Evolutionary conservation across 2,888 invertebrate species (phyloP).

Genomic region (Protophormia terraenovae): DNA sequence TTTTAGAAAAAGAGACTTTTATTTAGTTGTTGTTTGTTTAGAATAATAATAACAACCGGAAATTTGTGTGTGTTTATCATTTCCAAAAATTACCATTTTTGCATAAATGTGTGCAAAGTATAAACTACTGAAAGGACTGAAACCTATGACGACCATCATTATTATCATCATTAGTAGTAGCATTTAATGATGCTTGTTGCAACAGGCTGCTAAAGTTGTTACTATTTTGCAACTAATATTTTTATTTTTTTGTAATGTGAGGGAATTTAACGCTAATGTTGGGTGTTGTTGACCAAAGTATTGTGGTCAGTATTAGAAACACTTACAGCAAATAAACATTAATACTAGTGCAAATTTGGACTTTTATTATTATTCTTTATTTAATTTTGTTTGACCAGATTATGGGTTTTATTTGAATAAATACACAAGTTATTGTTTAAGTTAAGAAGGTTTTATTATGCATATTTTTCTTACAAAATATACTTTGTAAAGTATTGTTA

Average conservation of each 20-base stretch:
- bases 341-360: constrained; percentile 3
- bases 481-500: too few relatives aligned
- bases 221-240: not conserved
- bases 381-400: constrained; percentile 30
- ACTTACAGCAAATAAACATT: not conserved
- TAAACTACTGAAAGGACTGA: not conserved
- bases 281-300: constrained; percentile 57
- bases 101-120: constrained; percentile 13
- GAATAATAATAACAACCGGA: constrained; percentile 58
- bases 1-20: constrained; percentile 29
- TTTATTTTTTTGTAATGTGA: not conserved
- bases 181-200: not conserved
- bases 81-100: constrained; percentile 52
- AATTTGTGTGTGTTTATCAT: constrained; percentile 66
- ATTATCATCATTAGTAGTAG: too few relatives aligned
- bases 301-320: constrained; percentile 57
- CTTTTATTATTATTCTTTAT: constrained; percentile 17
- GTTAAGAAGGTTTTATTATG: too few relatives aligned
- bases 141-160: not conserved
- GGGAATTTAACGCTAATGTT: constrained; percentile 18
- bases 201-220: constrained; percentile 39
- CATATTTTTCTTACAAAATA: too few relatives aligned
- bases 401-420: constrained; percentile 26
- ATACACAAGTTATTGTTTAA: too few relatives aligned
- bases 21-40: constrained; percentile 40